phyloP scores from a whole-genome alignment of 1,140 invertebrate species.

The Aphidius ervi region DNA sequence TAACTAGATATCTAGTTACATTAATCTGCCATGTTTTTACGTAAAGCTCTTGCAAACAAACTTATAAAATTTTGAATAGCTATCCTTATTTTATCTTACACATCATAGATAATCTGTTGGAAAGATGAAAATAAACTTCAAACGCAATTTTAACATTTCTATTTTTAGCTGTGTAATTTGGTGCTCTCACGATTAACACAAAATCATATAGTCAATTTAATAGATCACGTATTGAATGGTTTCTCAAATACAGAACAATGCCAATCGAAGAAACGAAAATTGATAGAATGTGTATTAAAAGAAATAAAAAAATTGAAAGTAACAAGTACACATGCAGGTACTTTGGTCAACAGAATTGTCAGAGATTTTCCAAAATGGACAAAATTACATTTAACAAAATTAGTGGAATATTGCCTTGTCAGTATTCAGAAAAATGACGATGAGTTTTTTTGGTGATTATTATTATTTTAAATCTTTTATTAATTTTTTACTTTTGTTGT shows the following conservation, averaged over 20 bases:
- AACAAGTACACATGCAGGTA: constrained; percentile 29
- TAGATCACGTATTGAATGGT: constrained; percentile 32
- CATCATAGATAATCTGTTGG: neutral
- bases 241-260: constrained; percentile 29
- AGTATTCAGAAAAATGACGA: constrained; percentile 40
- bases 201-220: constrained; percentile 28
- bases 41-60: neutral
- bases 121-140: neutral
- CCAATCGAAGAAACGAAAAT: constrained; percentile 35
- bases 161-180: constrained; percentile 34
- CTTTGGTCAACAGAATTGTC: constrained; percentile 37
- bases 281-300: constrained; percentile 33
- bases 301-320: constrained; percentile 28
- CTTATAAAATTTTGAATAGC: neutral
- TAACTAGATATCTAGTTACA: no score
- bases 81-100: neutral
- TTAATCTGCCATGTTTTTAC: no score
- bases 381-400: constrained; percentile 32
- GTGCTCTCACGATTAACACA: constrained; percentile 28
- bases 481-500: constrained; percentile 25
- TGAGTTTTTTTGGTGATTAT: constrained; percentile 33
- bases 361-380: constrained; percentile 37
- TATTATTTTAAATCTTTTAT: constrained; percentile 18
- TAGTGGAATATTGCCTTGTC: constrained; percentile 42
- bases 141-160: neutral